Base-by-base conservation (phyloP, 2,113 vertebrate species). In the Centropus bengalensis region DNA sequence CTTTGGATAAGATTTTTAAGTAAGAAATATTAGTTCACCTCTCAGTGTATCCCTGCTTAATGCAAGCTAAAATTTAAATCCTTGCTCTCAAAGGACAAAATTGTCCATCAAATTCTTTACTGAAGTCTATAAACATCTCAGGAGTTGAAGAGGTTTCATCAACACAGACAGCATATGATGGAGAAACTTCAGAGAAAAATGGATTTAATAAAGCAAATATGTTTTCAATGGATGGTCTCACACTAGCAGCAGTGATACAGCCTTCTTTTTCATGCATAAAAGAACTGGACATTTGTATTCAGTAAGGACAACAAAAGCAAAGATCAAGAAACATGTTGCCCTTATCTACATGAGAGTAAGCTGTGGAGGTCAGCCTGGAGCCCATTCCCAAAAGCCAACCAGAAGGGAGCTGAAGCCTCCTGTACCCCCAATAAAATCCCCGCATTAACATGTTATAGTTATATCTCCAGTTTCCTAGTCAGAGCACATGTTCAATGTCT, bases 41-140 rank as follows among this genome's bases (percentile, higher is more conserved):
- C 17, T 5, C 40, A 64, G 14, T 81, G 81, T 81, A 74, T 75
- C 12, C 5, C 49, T 51, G 42, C n/a, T 81, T 81, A 82, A 81
- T 58, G 47, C 14, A 45, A 40, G 58, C 27, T 92, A 71, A 60
- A 91, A 88, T 88, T 92, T 73, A 79, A 84, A 93, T 91, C 47
- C 12, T 40, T 44, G 27, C 24, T 79, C 64, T 81, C 2, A 1
- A 78, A 86, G 40, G 60, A 68, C 1, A 1, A 79, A 91, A 87
- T 26, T 54, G 33, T 71, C 62, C 62, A 69, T 82, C 86, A 82
- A 17, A 59, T 88, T 74, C 17, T 89, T 86, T 86, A 18, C 28
- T 70, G 89, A 89, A 93, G 38, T 28, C 40, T 60, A 59, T 71
- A 81, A 93, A 82, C 20, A 45, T 36, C 49, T 82, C 56, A 28